Evolutionary conservation across 2,888 invertebrate species (phyloP).

Genomic region (Athalia circularis): DNA sequence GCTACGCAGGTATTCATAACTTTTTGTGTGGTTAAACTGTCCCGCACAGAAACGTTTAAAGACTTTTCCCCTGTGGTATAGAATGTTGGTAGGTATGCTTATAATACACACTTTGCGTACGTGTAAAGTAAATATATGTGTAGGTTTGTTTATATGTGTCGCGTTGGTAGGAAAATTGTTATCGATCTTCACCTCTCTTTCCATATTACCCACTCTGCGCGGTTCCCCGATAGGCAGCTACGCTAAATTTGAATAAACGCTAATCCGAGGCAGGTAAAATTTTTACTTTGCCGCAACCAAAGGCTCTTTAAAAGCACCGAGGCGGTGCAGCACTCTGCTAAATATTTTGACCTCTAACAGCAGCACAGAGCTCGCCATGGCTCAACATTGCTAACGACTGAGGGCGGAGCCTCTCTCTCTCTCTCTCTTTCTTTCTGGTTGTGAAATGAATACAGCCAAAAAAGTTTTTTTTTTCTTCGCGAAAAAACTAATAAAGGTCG

Average conservation of each 20-base stretch:
- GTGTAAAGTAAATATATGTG: not conserved
- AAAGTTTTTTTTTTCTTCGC: not conserved
- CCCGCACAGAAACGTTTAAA: conserved; percentile 44
- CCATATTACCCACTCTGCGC: not conserved
- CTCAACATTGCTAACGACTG: conserved; percentile 24
- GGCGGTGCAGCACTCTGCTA: conserved; percentile 33
- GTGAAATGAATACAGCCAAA: conserved; percentile 24
- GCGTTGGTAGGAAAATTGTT: conserved; percentile 13
- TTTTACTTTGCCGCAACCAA: conserved; percentile 25
- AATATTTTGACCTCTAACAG: conserved; percentile 32
- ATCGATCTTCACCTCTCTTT: conserved; percentile 27
- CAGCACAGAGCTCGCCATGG: not conserved
- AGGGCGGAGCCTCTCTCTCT: not conserved
- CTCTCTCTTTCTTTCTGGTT: not conserved
- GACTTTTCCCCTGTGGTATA: not conserved
- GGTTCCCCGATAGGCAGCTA: not conserved
- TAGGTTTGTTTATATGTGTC: not conserved
- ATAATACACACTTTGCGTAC: not conserved
- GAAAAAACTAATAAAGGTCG: conserved; percentile 32
- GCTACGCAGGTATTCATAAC: conserved; percentile 59
- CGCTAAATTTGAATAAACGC: conserved; percentile 31
- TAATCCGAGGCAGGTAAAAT: conserved; percentile 34
- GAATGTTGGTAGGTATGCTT: too few relatives aligned
- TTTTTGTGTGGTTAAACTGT: conserved; percentile 60
- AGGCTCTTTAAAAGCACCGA: conserved; percentile 35